Conservation (phyloP, 2,797 vertebrate species). For the Myoxocephalus aenaeus region DNA sequence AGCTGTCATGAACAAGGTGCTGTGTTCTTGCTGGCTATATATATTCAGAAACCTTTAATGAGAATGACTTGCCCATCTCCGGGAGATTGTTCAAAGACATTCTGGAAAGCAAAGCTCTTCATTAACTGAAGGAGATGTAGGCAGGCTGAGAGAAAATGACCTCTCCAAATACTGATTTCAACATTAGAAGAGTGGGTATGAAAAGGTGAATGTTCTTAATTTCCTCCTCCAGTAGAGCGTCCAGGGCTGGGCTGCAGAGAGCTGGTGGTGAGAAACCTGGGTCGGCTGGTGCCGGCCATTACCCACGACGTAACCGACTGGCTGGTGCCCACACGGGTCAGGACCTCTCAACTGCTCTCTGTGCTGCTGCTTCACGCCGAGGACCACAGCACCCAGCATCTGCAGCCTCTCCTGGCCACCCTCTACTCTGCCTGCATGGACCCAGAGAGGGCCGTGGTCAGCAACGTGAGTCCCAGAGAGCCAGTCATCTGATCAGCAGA, state of each 20-base stretch:
- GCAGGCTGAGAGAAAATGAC: background rate
- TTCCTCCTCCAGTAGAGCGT: conserved; percentile 83
- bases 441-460: conserved; percentile 85
- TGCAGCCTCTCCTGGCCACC: conserved; percentile 88
- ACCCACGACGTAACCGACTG: conserved; percentile 90
- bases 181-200: background rate
- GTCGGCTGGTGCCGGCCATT: conserved; percentile 90
- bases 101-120: background rate
- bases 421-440: conserved; percentile 87
- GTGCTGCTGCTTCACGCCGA: conserved; percentile 91
- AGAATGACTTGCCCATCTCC: background rate
- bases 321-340: conserved; percentile 90
- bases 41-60: background rate
- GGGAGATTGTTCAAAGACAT: background rate
- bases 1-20: too few relatives aligned
- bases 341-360: conserved; percentile 88
- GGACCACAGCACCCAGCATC: conserved; percentile 93
- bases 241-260: conserved; percentile 94
- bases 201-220: background rate
- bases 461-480: conserved; percentile 84
- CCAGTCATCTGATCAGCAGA: conserved; percentile 4
- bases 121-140: background rate
- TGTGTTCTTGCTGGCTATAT: too few relatives aligned
- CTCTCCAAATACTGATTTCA: background rate
- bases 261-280: conserved; percentile 92